Evolutionary conservation across 1,140 invertebrate genomes (phyloP).

Genomic region (Cataglyphis hispanica): DNA sequence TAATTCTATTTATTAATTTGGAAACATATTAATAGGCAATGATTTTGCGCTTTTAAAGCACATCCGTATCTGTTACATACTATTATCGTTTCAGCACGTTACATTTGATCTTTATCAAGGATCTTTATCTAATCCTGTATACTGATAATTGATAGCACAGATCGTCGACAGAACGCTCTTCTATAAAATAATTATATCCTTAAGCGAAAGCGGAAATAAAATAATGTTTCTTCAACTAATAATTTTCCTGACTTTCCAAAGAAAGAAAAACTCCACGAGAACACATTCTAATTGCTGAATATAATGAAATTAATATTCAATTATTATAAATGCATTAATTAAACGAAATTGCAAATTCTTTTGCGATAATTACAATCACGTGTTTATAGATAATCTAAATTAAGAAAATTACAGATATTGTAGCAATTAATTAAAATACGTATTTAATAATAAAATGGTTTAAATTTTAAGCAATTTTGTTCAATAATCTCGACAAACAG

Average conservation of each 20-base stretch:
- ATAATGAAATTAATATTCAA: not conserved
- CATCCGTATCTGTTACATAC: not conserved
- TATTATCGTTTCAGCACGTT: not conserved
- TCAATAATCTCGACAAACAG: not conserved
- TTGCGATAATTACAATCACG: not conserved
- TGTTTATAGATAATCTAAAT: not conserved
- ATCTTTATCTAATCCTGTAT: not conserved
- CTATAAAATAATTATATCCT: not conserved
- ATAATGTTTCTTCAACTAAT: not conserved
- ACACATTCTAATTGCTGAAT: conserved; percentile 12
- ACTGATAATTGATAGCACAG: not conserved
- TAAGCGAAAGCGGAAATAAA: not conserved
- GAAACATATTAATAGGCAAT: not conserved
- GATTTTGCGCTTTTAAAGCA: not conserved
- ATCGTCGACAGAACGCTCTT: not conserved
- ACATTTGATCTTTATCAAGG: not conserved
- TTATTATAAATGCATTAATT: conserved; percentile 8
- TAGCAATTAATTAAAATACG: not conserved
- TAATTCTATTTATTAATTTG: conserved; percentile 3
- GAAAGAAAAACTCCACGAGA: not conserved
- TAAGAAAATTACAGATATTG: not conserved
- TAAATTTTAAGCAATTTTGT: not conserved
- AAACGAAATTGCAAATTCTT: not conserved
- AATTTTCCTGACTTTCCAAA: not conserved
- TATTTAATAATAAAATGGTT: not conserved